These are phyloP conservation scores for Machaerirhynchus nigripectus DNA, from an alignment of 2,113 vertebrate species.

Conservation along the genomic window DNA sequence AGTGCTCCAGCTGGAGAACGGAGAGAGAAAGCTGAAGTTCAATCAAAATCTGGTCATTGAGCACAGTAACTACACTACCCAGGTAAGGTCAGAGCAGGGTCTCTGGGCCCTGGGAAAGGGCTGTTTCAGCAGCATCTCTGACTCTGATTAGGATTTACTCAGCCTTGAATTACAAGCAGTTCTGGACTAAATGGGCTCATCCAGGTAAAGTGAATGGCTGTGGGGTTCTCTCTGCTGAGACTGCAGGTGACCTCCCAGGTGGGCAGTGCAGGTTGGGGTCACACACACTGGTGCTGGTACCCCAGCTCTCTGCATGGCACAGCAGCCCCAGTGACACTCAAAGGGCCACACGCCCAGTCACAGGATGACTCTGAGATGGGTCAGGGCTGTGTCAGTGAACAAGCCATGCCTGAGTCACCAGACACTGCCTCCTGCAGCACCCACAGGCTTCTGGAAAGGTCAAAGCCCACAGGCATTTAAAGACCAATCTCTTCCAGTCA, in stretches of 20 bases:
- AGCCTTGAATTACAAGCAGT: background rate
- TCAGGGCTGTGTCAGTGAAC: background rate
- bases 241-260: background rate
- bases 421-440: background rate
- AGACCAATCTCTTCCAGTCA: background rate
- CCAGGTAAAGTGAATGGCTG: background rate
- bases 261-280: background rate
- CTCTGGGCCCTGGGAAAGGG: background rate
- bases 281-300: background rate
- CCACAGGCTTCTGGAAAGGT: background rate
- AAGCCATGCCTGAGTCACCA: background rate
- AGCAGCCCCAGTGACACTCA: background rate
- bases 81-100: constrained; percentile 66
- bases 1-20: constrained; percentile 50
- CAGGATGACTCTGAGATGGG: background rate
- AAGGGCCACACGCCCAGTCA: rapidly evolving
- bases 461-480: background rate
- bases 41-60: constrained; percentile 79
- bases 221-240: background rate
- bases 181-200: background rate
- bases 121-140: background rate
- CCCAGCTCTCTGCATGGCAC: background rate
- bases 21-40: constrained; percentile 79
- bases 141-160: background rate
- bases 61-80: constrained; percentile 76